These are phyloP conservation scores for Dendrolimus houi DNA, from an alignment of 2,888 invertebrate genomes.

Conservation along the genomic window DNA sequence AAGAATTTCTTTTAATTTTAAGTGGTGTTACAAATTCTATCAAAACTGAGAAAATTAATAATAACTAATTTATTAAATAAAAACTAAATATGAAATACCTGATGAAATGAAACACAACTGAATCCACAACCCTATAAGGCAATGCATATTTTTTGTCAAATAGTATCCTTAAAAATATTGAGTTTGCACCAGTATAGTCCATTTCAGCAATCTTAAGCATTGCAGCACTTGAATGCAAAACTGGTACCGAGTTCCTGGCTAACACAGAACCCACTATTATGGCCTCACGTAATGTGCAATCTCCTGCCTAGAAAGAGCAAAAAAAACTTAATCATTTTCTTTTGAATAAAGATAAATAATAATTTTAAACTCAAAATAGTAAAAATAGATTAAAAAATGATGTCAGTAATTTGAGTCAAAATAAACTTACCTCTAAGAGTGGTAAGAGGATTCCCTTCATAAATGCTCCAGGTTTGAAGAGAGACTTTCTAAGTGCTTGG, in stretches of 20 bases:
- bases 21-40: too few relatives aligned
- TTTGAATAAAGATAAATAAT: too few relatives aligned
- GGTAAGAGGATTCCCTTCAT: slow-evolving; percentile 94
- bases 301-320: slow-evolving; percentile 81
- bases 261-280: slow-evolving; percentile 95
- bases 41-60: too few relatives aligned
- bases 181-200: slow-evolving; percentile 97
- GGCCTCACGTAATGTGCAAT: slow-evolving; percentile 96
- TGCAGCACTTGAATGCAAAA: slow-evolving; percentile 96
- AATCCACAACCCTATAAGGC: slow-evolving; percentile 96
- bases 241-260: slow-evolving; percentile 93
- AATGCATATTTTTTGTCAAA: slow-evolving; percentile 98
- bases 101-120: slow-evolving; percentile 94
- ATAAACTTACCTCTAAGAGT: slow-evolving; percentile 74
- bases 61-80: too few relatives aligned
- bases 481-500: slow-evolving; percentile 92
- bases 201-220: slow-evolving; percentile 97
- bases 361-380: too few relatives aligned
- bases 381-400: too few relatives aligned
- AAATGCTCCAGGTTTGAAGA: slow-evolving; percentile 98
- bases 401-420: too few relatives aligned
- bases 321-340: too few relatives aligned
- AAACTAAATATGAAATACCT: slow-evolving; percentile 70
- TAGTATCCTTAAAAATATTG: slow-evolving; percentile 94
- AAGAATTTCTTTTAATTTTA: too few relatives aligned